Conservation (phyloP, 2,797 vertebrate genomes). For the Lycodopsis pacificus region DNA sequence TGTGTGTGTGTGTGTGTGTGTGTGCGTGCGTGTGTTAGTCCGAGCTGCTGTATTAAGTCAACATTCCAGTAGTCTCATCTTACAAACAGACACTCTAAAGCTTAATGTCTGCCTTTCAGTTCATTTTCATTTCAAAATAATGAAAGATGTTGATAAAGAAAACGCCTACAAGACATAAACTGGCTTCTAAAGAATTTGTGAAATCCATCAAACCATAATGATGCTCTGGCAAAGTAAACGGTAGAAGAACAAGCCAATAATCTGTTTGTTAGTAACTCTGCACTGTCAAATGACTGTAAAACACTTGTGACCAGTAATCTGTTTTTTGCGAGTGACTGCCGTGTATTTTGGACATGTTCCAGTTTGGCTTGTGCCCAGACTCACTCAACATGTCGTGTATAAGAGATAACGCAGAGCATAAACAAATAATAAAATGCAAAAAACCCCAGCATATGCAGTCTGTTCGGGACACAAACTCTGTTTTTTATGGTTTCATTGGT, state of each 20-base stretch:
- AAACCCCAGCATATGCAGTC: neutral
- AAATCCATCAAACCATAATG: neutral
- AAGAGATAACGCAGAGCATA: neutral
- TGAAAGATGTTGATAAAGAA: neutral
- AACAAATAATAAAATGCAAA: neutral
- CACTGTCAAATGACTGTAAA: neutral
- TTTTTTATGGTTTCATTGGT: slow-evolving; percentile 43
- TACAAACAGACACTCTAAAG: neutral
- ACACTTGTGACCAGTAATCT: neutral
- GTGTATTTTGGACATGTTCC: neutral
- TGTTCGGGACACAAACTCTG: neutral
- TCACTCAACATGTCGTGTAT: neutral
- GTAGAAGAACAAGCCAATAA: neutral
- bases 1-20: slow-evolving; percentile 14
- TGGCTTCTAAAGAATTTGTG: neutral
- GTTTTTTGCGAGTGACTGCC: neutral
- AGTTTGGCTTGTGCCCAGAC: neutral
- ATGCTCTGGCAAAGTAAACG: neutral
- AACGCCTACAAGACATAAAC: neutral
- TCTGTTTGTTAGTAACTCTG: neutral
- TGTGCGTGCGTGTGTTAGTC: slow-evolving; percentile 8
- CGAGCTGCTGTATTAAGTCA: slow-evolving; percentile 10
- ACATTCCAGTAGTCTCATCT: slow-evolving; percentile 15
- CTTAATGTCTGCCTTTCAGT: neutral
- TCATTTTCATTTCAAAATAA: neutral